These are phyloP conservation scores for Drosophila flavopinicola DNA, from an alignment of 2,888 invertebrate species.

Conservation along the genomic window DNA sequence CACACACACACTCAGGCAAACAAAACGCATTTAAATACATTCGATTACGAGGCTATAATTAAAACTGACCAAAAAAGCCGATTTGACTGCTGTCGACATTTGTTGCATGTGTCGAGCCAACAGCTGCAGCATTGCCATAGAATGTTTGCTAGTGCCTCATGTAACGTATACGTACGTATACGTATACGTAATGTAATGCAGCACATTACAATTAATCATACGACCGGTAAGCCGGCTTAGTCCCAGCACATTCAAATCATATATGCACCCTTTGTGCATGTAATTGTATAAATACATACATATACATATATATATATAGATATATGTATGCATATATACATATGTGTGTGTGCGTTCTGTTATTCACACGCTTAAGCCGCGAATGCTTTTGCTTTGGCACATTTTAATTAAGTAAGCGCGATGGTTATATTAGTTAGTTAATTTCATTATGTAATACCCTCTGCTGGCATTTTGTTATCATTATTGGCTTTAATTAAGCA, in stretches of 20 bases:
- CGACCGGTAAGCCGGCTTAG: conserved; percentile 73
- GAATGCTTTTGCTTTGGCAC: conserved; percentile 42
- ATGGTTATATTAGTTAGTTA: conserved; percentile 69
- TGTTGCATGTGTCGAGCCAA: conserved; percentile 23
- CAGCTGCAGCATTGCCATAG: conserved; percentile 37
- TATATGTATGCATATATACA: conserved; percentile 9
- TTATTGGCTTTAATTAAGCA: conserved; percentile 76
- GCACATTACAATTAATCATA: conserved; percentile 76
- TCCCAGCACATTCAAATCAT: conserved; percentile 69
- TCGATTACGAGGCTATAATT: conserved; percentile 35
- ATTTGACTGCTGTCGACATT: conserved; percentile 20
- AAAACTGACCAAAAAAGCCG: conserved; percentile 29
- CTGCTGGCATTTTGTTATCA: conserved; percentile 51
- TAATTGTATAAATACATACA: conserved; percentile 22
- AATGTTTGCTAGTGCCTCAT: too few relatives aligned
- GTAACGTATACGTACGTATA: too few relatives aligned
- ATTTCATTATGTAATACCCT: conserved; percentile 70
- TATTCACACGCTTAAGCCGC: conserved; percentile 55
- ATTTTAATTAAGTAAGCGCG: conserved; percentile 74
- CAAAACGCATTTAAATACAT: conserved; percentile 10
- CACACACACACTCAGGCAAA: not conserved
- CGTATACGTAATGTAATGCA: conserved; percentile 61
- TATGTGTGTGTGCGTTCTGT: conserved; percentile 13
- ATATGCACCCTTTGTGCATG: conserved; percentile 55
- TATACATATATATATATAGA: not conserved